These are phyloP conservation scores for Trachemys scripta DNA, from an alignment of 2,113 vertebrate genomes.

Conservation along the genomic window DNA sequence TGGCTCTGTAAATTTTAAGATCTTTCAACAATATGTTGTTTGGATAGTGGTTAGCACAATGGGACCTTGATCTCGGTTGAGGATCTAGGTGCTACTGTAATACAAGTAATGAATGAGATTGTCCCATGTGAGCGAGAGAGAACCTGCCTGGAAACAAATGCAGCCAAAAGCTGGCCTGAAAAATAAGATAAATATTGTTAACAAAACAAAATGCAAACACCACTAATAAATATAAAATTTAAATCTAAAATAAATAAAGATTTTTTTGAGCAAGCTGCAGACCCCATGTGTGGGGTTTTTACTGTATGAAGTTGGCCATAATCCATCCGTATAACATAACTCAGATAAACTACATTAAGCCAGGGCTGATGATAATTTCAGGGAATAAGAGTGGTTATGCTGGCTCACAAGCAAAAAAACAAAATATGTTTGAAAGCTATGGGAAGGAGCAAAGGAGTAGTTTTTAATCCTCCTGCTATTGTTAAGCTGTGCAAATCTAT, in stretches of 20 bases:
- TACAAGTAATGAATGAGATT: neutral
- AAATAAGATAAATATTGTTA: neutral
- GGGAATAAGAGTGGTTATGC: conserved; percentile 55
- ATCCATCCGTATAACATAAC: conserved; percentile 17
- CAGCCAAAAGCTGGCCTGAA: neutral
- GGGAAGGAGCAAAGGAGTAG: conserved; percentile 1
- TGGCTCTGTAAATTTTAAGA: fast-evolving
- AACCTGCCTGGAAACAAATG: neutral
- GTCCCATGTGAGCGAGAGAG: neutral
- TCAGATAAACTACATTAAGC: conserved; percentile 47
- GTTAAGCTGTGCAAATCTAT: conserved; percentile 63
- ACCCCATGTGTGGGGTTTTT: neutral
- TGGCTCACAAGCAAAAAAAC: conserved; percentile 51
- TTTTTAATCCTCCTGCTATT: conserved; percentile 61
- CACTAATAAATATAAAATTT: neutral
- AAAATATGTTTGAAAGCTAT: conserved; percentile 69
- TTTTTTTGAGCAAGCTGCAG: neutral
- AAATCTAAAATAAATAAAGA: neutral
- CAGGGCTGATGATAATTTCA: conserved; percentile 38
- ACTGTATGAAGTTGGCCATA: neutral
- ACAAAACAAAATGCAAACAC: neutral
- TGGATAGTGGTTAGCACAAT: neutral
- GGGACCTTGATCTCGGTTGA: neutral
- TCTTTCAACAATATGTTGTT: neutral
- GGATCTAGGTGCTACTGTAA: neutral